Conservation (phyloP, 1,140 invertebrate species). For the Drosophila pallidifrons region DNA sequence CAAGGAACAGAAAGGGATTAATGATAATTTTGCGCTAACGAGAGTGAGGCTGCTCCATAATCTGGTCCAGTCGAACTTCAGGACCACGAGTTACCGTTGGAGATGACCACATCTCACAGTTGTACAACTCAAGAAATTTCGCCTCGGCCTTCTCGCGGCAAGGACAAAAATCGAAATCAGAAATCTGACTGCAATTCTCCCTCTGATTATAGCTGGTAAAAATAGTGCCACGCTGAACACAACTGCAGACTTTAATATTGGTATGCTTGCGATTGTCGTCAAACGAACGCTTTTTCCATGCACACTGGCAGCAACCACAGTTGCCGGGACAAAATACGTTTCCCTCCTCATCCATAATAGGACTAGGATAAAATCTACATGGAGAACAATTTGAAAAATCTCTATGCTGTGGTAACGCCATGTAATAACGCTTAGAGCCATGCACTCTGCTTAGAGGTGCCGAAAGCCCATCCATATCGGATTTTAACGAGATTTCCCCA, state of each 20-base stretch:
- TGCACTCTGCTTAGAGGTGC: neutral
- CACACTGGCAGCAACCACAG: constrained; percentile 78
- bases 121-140: constrained; percentile 69
- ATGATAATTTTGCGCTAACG: neutral
- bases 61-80: constrained; percentile 53
- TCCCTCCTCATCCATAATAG: constrained; percentile 73
- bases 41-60: constrained; percentile 37
- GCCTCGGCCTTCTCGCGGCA: constrained; percentile 79
- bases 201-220: constrained; percentile 59
- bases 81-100: constrained; percentile 44
- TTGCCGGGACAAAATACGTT: constrained; percentile 77
- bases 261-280: constrained; percentile 43
- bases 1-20: constrained; percentile 18
- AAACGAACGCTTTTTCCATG: constrained; percentile 60
- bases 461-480: neutral
- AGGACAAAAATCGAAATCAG: constrained; percentile 79
- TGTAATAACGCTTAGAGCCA: constrained; percentile 40
- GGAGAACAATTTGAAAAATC: constrained; percentile 72
- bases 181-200: constrained; percentile 62
- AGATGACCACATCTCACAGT: constrained; percentile 65
- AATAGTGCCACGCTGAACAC: constrained; percentile 65
- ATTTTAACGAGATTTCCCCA: neutral
- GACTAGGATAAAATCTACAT: constrained; percentile 75
- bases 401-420: constrained; percentile 71
- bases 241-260: constrained; percentile 77